Evolutionary conservation across 2,888 invertebrate genomes (phyloP).

Genomic region (Phlogophora meticulosa): DNA sequence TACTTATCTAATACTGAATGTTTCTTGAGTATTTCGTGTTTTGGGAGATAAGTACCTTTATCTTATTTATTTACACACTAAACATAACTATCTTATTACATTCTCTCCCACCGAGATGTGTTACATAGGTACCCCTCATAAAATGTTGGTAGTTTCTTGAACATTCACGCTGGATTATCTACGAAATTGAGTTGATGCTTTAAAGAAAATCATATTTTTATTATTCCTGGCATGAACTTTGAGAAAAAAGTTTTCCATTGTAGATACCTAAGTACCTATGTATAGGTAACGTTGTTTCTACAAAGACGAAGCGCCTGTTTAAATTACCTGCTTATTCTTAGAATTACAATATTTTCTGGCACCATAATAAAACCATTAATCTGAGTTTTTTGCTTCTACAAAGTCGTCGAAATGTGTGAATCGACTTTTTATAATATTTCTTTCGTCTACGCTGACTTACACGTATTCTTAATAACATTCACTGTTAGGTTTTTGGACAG

Average conservation of each 20-base stretch:
- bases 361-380: conserved; percentile 38
- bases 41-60: background rate
- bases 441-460: too few species aligned
- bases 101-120: too few species aligned
- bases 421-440: too few species aligned
- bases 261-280: too few species aligned
- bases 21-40: too few species aligned
- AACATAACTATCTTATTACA: too few species aligned
- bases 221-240: conserved; percentile 12
- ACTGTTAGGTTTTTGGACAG: too few species aligned
- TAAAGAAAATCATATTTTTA: conserved; percentile 1
- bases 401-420: background rate
- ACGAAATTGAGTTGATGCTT: background rate
- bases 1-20: too few species aligned
- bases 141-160: background rate
- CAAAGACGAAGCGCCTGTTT: background rate
- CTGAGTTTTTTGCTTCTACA: background rate
- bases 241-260: background rate
- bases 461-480: too few species aligned
- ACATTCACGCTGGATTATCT: background rate
- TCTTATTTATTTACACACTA: too few species aligned
- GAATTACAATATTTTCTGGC: background rate
- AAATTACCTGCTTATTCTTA: conserved; percentile 34
- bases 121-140: too few species aligned
- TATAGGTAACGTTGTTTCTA: too few species aligned